Percentiles rank a stretch among this genome's conserved stretches.
Conservation (phyloP, 2,797 vertebrate genomes). For the Ctenopoma kingsleyae region DNA sequence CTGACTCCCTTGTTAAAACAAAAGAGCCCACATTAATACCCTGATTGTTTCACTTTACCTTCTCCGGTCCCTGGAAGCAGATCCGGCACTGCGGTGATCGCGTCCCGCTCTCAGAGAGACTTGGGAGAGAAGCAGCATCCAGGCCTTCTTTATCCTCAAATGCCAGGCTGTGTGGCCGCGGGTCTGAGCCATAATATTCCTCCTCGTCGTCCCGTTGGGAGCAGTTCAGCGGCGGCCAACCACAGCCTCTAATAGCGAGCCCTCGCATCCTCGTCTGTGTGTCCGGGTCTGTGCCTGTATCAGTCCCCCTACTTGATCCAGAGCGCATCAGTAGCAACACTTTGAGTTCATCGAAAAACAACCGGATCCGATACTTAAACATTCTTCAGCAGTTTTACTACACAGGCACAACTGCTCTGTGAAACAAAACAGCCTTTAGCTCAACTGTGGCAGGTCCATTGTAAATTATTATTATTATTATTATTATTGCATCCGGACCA, state of each 20-base stretch:
- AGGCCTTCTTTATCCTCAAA: conserved; percentile 83
- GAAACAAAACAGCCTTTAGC: conserved; percentile 41
- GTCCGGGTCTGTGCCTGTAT: conserved; percentile 81
- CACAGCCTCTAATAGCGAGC: conserved; percentile 83
- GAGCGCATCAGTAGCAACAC: conserved; percentile 90
- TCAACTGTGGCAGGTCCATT: conserved; percentile 21
- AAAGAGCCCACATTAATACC: background rate
- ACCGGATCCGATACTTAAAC: conserved; percentile 90
- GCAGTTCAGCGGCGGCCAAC: conserved; percentile 88
- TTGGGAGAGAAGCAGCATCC: conserved; percentile 86
- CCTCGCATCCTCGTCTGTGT: conserved; percentile 75
- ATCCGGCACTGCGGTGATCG: conserved; percentile 91
- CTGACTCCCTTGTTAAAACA: background rate
- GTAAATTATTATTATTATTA: background rate
- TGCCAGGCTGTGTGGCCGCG: conserved; percentile 81
- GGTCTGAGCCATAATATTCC: conserved; percentile 86
- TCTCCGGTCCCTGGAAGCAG: conserved; percentile 92
- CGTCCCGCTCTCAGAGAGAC: conserved; percentile 88
- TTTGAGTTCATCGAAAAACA: conserved; percentile 92
- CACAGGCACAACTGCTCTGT: conserved; percentile 42
- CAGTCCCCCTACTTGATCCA: conserved; percentile 82
- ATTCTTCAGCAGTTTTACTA: conserved; percentile 82
- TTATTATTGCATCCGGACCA: conserved; percentile 10
- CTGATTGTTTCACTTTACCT: conserved; percentile 77
- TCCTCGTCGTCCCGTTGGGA: conserved; percentile 87